phyloP scores from a whole-genome alignment of 2,113 vertebrate species.

The Atrichornis clamosus region DNA sequence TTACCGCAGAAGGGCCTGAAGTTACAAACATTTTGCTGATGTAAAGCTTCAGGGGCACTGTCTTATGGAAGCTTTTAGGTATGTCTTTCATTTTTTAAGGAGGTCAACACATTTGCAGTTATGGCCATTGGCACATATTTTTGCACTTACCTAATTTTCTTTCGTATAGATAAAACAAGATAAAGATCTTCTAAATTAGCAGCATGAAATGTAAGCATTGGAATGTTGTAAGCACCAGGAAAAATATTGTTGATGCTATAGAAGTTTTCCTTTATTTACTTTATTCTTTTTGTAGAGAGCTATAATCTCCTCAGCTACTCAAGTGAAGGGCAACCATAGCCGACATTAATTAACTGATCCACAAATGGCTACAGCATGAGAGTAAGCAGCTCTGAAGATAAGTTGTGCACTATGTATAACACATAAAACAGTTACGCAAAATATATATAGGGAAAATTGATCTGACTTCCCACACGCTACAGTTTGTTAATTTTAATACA shows the following conservation, averaged over 20 bases:
- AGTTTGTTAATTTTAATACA: not conserved
- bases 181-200: not conserved
- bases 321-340: not conserved
- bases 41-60: not conserved
- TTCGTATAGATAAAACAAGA: not conserved
- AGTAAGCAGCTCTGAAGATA: not conserved
- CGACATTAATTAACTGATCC: not conserved
- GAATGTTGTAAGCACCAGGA: not conserved
- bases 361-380: not conserved
- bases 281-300: not conserved
- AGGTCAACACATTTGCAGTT: not conserved
- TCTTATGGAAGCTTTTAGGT: not conserved
- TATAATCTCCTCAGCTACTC: not conserved
- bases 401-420: not conserved
- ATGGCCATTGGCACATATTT: not conserved
- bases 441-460: not conserved
- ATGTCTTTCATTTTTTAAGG: not conserved
- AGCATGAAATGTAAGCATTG: not conserved
- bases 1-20: not conserved
- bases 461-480: not conserved
- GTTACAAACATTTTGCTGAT: not conserved
- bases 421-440: not conserved
- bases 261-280: not conserved
- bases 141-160: not conserved
- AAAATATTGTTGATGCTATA: not conserved